Evolutionary conservation across 2,797 vertebrate species (phyloP).

Genomic region (Notolepis coatsorum): DNA sequence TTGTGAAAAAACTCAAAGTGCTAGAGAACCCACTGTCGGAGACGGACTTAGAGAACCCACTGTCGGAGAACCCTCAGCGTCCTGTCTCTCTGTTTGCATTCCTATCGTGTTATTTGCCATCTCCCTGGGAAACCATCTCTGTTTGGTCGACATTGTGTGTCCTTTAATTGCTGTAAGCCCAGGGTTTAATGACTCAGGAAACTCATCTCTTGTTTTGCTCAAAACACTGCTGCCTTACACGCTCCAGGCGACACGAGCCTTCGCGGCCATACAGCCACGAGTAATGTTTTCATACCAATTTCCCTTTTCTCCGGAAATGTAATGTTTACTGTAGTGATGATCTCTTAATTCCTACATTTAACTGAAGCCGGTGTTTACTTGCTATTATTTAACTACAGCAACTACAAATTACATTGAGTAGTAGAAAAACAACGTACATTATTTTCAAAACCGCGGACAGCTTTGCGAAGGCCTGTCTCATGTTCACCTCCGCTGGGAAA

Average conservation of each 20-base stretch:
- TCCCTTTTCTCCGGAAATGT: conserved; percentile 10
- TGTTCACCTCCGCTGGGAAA: not conserved
- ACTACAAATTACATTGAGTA: conserved; percentile 14
- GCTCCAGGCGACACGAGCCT: conserved; percentile 8
- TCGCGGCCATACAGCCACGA: not conserved
- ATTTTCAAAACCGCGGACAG: conserved; percentile 11
- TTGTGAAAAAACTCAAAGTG: too few relatives aligned
- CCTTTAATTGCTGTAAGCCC: conserved; percentile 63
- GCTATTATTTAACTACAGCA: conserved; percentile 1
- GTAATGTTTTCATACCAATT: conserved; percentile 13
- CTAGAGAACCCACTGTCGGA: too few relatives aligned
- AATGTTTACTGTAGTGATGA: not conserved
- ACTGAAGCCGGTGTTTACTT: not conserved
- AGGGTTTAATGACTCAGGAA: conserved; percentile 50
- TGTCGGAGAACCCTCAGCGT: conserved; percentile 12
- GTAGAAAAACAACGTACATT: not conserved
- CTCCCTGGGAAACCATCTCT: conserved; percentile 21
- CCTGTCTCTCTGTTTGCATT: conserved; percentile 9
- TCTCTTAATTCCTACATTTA: not conserved
- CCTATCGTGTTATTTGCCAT: conserved; percentile 49
- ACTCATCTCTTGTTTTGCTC: conserved; percentile 60
- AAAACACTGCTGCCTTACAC: conserved; percentile 51
- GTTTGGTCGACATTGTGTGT: conserved; percentile 56
- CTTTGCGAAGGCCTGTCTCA: not conserved
- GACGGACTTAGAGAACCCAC: too few relatives aligned